Conservation (phyloP, 37 sponge, comb jelly and placozoan genomes). For the Geodia barretti region DNA sequence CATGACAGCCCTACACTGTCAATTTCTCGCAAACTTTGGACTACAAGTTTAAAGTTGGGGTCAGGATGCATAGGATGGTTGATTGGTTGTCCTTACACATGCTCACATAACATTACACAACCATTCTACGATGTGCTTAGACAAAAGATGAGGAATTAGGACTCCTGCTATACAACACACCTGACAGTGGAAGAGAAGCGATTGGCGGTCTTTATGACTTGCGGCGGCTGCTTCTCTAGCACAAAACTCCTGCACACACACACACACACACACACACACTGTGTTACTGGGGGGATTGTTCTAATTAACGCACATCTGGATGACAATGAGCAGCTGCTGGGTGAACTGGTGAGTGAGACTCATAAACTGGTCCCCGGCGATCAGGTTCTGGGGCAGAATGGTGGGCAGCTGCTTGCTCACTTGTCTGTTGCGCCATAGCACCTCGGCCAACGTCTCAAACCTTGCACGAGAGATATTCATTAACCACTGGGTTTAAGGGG, state of each 20-base stretch:
- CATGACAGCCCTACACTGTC: too few relatives aligned
- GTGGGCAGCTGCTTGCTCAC: slow-evolving; percentile 55
- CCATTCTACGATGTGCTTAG: too few relatives aligned
- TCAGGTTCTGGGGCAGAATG: slow-evolving; percentile 14
- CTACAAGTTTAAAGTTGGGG: too few relatives aligned
- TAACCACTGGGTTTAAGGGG: too few relatives aligned
- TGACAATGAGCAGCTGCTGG: slow-evolving; percentile 29
- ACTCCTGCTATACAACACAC: slow-evolving; percentile 46
- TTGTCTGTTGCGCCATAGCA: slow-evolving; percentile 72
- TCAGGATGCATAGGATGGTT: too few relatives aligned
- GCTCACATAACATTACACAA: too few relatives aligned
- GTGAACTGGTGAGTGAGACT: slow-evolving; percentile 44
- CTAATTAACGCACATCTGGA: slow-evolving; percentile 36
- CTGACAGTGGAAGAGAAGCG: slow-evolving; percentile 84
- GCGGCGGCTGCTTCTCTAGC: slow-evolving; percentile 96
- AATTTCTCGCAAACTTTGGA: too few relatives aligned
- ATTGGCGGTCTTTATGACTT: slow-evolving; percentile 96
- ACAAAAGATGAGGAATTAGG: too few relatives aligned
- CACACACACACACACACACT: slow-evolving; percentile 3
- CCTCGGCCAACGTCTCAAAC: slow-evolving; percentile 85
- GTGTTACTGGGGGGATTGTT: not conserved
- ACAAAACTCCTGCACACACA: slow-evolving; percentile 81
- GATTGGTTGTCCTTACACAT: too few relatives aligned
- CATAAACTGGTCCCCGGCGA: slow-evolving; percentile 19
- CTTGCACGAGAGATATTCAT: slow-evolving; percentile 11